A percentile compares a stretch with the other conserved stretches of the same genome.
Conservation (phyloP, 2,888 invertebrate species). For the Scaptomyza cyrtandrae region DNA sequence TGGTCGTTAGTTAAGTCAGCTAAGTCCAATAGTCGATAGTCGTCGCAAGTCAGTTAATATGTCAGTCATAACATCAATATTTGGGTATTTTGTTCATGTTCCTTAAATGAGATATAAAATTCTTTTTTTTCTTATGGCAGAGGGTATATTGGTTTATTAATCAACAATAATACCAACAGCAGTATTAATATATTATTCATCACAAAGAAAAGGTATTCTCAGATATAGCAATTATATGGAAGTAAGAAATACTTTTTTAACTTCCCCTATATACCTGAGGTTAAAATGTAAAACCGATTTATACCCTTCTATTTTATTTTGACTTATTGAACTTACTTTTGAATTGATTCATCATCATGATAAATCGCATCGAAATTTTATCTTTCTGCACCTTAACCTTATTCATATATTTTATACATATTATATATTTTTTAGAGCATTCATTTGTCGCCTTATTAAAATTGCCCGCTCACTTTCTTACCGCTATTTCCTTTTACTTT, state of each 20-base stretch:
- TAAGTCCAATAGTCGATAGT: neutral
- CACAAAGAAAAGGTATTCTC: too few relatives aligned
- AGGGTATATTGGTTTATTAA: neutral
- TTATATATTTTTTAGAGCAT: constrained; percentile 10
- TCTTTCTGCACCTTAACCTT: too few relatives aligned
- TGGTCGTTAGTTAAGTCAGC: constrained; percentile 7
- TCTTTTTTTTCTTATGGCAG: neutral
- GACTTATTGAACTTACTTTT: too few relatives aligned
- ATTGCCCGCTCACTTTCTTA: constrained; percentile 7
- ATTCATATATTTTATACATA: neutral
- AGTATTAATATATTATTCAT: too few relatives aligned
- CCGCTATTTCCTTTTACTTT: constrained; percentile 36
- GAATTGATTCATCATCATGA: too few relatives aligned
- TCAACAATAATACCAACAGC: too few relatives aligned
- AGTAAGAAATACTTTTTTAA: too few relatives aligned
- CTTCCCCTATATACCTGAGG: too few relatives aligned
- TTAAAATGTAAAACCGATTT: too few relatives aligned
- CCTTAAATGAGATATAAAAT: neutral
- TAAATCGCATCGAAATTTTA: too few relatives aligned
- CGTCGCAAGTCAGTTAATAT: constrained; percentile 5
- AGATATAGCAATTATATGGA: too few relatives aligned
- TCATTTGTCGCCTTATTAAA: neutral
- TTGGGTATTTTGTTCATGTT: neutral
- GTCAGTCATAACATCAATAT: constrained; percentile 6
- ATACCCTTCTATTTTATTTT: too few relatives aligned